Base-by-base conservation (phyloP, 1,140 invertebrate species). In the Drosophila nigromelanica region DNA sequence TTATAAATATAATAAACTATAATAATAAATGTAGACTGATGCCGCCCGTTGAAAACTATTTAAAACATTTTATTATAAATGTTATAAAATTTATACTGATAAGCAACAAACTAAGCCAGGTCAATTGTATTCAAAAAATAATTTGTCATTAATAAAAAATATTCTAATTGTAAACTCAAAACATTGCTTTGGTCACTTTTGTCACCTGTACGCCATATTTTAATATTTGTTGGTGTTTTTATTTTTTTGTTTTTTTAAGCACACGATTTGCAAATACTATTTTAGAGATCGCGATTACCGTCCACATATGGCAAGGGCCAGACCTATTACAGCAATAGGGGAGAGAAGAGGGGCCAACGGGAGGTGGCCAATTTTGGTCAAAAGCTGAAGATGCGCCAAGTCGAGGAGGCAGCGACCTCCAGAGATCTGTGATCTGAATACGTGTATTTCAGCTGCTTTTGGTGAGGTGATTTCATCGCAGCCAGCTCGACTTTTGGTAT, bases 221-320 rank as follows among this genome's bases (percentile, higher is more conserved):
- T 43, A 10, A 8, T 12, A 40, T 48, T 27, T 54, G 18, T 43
- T 27, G 0, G 3, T 27, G 27, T 27, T 27, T 27, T 27, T 27
- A 27, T 18, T 18, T 1, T 1, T 21, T 45, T n/a, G n/a, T 45
- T 18, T 5, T 24, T 55, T 37, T 64, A 7, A 5, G 15, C 12
- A 37, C 14, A 14, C 45, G 8, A 27, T 42, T 61, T 69, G 71
- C 71, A 58, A 74, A 74, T 74, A 69, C 71, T 74, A 74, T 62
- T 74, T 74, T 42, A 35, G 51, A 74, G 71, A 69, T 69, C 50
- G 63, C 63, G 33, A 60, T 60, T 56, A 50, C n/a, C 40, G 56
- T 7, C 58, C 71, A 61, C 56, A 74, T 74, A 74, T 56, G 71
- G 71, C 51, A 37, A 62, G 71, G 71, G 71, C 64, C 64, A 61